phyloP scores from a whole-genome alignment of 1,140 invertebrate genomes.

The Odontomachus brunneus region DNA sequence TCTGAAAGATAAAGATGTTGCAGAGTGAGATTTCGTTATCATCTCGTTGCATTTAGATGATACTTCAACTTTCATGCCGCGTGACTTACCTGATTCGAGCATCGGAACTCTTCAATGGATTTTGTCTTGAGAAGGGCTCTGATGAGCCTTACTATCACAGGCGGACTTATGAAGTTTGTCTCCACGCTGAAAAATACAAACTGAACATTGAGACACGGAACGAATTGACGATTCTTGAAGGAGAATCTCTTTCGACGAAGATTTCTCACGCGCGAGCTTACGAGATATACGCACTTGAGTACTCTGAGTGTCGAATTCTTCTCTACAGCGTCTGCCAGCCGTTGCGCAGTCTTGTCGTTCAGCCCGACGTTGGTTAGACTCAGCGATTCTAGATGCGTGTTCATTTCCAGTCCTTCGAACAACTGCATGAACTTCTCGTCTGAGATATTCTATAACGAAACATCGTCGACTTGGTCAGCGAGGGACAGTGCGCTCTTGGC shows the following conservation, averaged over 20 bases:
- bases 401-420: slow-evolving; percentile 94
- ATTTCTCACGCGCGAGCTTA: too few species aligned
- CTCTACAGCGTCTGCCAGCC: slow-evolving; percentile 93
- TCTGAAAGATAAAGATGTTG: slow-evolving; percentile 86
- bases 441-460: slow-evolving; percentile 94
- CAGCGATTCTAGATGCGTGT: slow-evolving; percentile 96
- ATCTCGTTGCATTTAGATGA: neutral
- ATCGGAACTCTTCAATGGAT: slow-evolving; percentile 96
- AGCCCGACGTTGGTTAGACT: slow-evolving; percentile 97
- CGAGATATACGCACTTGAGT: slow-evolving; percentile 88
- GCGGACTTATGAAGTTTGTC: slow-evolving; percentile 97
- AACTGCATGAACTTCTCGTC: slow-evolving; percentile 97
- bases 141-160: slow-evolving; percentile 93
- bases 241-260: too few species aligned
- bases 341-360: slow-evolving; percentile 93
- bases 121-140: slow-evolving; percentile 94
- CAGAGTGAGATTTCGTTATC: slow-evolving; percentile 9
- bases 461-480: neutral
- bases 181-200: slow-evolving; percentile 89
- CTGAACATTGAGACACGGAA: slow-evolving; percentile 32
- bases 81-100: slow-evolving; percentile 95
- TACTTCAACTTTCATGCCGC: neutral
- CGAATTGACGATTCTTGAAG: too few species aligned
- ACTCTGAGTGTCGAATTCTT: slow-evolving; percentile 95
- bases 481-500: neutral